These are phyloP conservation scores for Gulo gulo DNA, from an alignment of 2,113 vertebrate genomes.

Conservation along the genomic window DNA sequence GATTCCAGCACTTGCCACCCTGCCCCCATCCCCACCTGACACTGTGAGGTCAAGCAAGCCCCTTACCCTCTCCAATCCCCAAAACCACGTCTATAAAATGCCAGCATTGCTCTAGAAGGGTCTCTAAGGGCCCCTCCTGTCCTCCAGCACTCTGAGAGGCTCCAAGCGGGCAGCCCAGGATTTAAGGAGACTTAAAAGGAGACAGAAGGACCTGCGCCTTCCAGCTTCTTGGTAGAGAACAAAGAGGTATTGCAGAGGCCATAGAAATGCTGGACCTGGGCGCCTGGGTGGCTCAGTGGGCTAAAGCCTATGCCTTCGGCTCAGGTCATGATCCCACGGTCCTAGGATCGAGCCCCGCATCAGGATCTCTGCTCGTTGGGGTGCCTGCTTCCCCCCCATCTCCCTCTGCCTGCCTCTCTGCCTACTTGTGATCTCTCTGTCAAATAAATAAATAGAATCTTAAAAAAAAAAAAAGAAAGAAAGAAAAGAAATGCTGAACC, in stretches of 20 bases:
- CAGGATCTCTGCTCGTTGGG: no score
- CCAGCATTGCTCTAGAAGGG: background rate
- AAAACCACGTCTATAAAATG: background rate
- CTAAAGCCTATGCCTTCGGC: no score
- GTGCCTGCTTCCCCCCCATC: no score
- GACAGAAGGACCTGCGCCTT: conserved; percentile 25
- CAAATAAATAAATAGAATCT: no score
- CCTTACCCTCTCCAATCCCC: background rate
- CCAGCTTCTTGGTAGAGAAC: conserved; percentile 48
- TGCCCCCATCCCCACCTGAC: background rate
- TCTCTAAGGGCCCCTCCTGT: background rate
- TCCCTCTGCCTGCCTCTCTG: no score
- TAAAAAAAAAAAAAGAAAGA: no score
- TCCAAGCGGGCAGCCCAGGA: background rate
- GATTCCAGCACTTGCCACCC: background rate
- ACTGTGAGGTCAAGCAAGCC: background rate
- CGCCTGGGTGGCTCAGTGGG: no score
- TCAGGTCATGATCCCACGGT: no score
- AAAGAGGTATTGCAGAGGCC: conserved; percentile 45
- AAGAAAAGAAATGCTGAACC: background rate
- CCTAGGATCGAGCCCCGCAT: no score
- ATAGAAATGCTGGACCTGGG: background rate
- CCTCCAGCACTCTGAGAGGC: background rate
- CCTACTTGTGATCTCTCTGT: no score
- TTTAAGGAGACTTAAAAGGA: conserved; percentile 2